Conservation (phyloP, 2,797 vertebrate genomes). For the Cossypha niveicapilla region DNA sequence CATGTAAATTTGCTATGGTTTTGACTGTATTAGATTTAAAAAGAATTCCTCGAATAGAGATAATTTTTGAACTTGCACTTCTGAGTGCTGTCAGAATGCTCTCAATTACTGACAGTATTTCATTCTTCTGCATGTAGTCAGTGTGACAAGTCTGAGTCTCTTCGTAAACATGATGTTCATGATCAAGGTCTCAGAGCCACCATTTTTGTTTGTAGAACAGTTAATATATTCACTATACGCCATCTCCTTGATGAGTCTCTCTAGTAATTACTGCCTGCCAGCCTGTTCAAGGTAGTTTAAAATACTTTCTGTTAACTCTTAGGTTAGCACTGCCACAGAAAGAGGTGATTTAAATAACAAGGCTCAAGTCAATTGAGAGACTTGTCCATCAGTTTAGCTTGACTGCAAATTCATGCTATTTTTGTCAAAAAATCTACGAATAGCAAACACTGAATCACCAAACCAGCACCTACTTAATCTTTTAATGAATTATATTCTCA, state of each 20-base stretch:
- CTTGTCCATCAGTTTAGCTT: background rate
- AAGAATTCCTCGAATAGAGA: background rate
- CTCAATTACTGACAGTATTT: background rate
- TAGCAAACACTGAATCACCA: background rate
- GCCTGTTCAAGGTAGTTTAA: background rate
- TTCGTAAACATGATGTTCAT: background rate
- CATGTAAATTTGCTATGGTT: background rate
- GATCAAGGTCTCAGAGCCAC: background rate
- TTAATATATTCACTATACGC: background rate
- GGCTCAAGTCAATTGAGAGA: background rate
- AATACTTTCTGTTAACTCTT: background rate
- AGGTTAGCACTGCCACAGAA: background rate
- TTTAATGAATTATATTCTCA: background rate
- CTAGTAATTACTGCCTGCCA: conserved; percentile 9
- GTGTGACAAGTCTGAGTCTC: background rate
- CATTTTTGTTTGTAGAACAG: conserved; percentile 7
- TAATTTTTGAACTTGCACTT: background rate
- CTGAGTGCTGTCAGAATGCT: background rate
- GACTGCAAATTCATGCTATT: conserved; percentile 3
- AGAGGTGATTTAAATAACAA: background rate
- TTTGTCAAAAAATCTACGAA: background rate
- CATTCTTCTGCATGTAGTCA: background rate
- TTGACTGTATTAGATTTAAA: background rate
- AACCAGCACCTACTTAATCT: background rate
- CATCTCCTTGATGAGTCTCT: background rate